Base-by-base conservation (phyloP, 2,797 vertebrate species). In the Sitta carolinensis region DNA sequence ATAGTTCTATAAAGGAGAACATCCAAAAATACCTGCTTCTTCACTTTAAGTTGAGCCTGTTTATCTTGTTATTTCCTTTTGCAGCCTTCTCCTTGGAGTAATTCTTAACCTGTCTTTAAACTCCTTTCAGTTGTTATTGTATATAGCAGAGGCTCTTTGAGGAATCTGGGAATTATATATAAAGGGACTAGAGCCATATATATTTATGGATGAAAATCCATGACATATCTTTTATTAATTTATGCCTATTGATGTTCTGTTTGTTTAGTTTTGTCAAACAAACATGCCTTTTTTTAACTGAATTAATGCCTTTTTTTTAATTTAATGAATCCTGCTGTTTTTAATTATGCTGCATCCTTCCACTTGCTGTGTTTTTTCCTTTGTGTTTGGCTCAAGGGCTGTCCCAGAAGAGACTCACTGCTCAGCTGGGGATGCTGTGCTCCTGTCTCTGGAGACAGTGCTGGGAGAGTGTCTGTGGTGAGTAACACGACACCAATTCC, bases 391-490 rank as follows among this genome's bases (percentile, higher is more conserved):
- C 34, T 61, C 0, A 1, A 16, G 43, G 52, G n/a, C 20, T 70
- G 10, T 69, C 36, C 30, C 43, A 26, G 62, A n/a, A n/a, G 0
- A 10, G 16, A 22, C 17, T 47, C 0, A 0, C 15, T 43, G 30
- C n/a, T 51, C 34, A 7, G 30, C 16, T 0, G 3, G 48, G 29
- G 30, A 38, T 16, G 27, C 48, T 36, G n/a, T 30, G 64, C 48
- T 38, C 32, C 61, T 43, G 3, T 17, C 47, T 36, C 57, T 27
- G 30, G 38, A 12, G 10, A 5, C 21, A 11, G 27, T 6, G 42
- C 5, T 22, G 11, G 25, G 12, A n/a, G n/a, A n/a, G n/a, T n/a
- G n/a, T n/a, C n/a, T n/a, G 36, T 10, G 10, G 36, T 36, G 36
- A 36, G 36, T 36, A 36, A 10, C 36, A 36, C 36, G 10, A 36